Base-by-base conservation (phyloP, 2,113 vertebrate species). In the Lepidothrix coronata region DNA sequence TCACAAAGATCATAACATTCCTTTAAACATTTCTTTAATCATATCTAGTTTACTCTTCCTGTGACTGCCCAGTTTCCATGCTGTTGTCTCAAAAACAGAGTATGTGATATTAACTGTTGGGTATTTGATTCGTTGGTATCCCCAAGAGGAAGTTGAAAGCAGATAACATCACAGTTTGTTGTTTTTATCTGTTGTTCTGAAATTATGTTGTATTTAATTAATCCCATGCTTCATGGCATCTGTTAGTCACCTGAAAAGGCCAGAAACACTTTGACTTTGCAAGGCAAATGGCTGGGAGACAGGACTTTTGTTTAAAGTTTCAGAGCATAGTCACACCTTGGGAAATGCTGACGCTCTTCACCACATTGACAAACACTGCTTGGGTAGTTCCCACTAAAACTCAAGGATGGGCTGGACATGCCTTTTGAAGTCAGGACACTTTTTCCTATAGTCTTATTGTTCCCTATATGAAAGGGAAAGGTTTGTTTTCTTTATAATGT, bases 21-120 rank as follows among this genome's bases (percentile, higher is more conserved):
- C 92, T 93, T 91, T 96, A 97, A 91, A 80, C 96, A 93, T 95
- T 96, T 93, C 92, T 93, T 91, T 96, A 96, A 91, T 89, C 61
- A 52, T 86, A 93, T 84, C 80, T 67, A 49, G 76, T 48, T 96
- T 84, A 72, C 68, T 84, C 93, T 96, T 91, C 39, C 52, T 90
- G 48, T 95, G 90, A 44, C 85, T 92, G 85, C 51, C 80, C 43
- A 75, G 61, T 86, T 91, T 91, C 76, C 79, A 79, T 72, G 79
- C 66, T 78, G 57, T 78, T 81, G 44, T 88, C 58, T 80, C 4
- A 7, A 76, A 90, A 88, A 59, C 39, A 87, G 58, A 35, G n/a
- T 2, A 4, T 66, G 63, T 35, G 66, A 58, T 92, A 58, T 54
- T 88, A 82, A 75, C 88, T 85, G 95, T 88, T 79, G 54, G 24